Evolutionary conservation across 2,797 vertebrate species (phyloP).

Genomic region (Enteromius anoplus): DNA sequence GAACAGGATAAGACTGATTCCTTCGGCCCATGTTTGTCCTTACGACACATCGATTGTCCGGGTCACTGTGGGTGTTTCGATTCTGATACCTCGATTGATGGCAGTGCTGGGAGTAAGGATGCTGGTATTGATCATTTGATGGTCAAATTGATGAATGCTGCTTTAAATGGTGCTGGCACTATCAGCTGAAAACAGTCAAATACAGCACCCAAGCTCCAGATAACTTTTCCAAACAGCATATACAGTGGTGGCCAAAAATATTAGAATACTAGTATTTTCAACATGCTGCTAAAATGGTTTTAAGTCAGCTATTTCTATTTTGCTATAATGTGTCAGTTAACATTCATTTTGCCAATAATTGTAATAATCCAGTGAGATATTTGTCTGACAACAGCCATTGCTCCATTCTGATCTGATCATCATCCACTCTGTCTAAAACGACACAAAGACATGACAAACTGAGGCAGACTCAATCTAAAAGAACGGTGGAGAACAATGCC

Average conservation of each 20-base stretch:
- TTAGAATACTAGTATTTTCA: too few relatives aligned
- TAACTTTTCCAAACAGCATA: not conserved
- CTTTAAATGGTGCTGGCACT: constrained; percentile 46
- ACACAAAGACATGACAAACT: too few relatives aligned
- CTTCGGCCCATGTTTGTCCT: constrained; percentile 69
- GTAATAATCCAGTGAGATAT: too few relatives aligned
- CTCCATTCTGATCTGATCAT: too few relatives aligned
- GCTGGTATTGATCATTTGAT: constrained; percentile 73
- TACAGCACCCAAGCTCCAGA: constrained; percentile 12
- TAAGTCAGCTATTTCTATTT: too few relatives aligned
- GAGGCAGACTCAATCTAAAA: too few relatives aligned
- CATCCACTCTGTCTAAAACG: too few relatives aligned
- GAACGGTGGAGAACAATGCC: too few relatives aligned
- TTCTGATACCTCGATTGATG: constrained; percentile 84
- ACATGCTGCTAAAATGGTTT: too few relatives aligned
- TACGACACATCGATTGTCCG: constrained; percentile 78
- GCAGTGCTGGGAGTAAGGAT: constrained; percentile 73
- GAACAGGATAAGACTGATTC: constrained; percentile 59
- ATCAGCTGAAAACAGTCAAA: constrained; percentile 49
- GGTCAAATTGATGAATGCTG: constrained; percentile 70
- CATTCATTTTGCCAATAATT: too few relatives aligned
- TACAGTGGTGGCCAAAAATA: not conserved
- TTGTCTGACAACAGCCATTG: too few relatives aligned
- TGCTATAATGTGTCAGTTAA: too few relatives aligned
- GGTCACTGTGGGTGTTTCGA: constrained; percentile 79